Percentiles rank a stretch among this genome's conserved stretches.
Conservation (phyloP, 1,140 invertebrate genomes). For the Eupristina koningsbergeri region DNA sequence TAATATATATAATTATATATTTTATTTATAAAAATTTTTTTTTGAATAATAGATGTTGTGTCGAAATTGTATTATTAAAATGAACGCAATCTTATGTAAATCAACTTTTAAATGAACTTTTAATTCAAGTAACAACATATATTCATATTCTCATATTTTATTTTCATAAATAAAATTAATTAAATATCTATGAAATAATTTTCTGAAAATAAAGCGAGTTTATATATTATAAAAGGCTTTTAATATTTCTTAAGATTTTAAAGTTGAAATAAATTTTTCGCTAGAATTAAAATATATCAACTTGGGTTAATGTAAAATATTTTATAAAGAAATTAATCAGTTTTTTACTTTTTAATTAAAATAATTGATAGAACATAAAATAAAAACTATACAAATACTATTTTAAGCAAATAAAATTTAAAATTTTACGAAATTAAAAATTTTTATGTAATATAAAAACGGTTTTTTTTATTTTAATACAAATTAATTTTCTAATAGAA, state of each 20-base stretch:
- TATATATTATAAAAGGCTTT: too few relatives aligned
- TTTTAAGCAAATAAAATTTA: background rate
- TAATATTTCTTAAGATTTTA: too few relatives aligned
- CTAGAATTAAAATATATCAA: background rate
- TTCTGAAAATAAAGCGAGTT: background rate
- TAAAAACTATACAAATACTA: background rate
- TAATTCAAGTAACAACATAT: too few relatives aligned
- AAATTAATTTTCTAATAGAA: too few relatives aligned
- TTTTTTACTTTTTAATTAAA: background rate
- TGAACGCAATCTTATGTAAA: background rate
- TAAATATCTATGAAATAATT: background rate
- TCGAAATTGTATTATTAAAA: background rate
- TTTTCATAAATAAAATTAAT: background rate
- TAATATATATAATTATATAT: too few relatives aligned
- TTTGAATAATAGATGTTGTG: too few relatives aligned
- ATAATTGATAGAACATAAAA: background rate
- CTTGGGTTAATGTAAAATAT: background rate
- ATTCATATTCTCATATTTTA: too few relatives aligned
- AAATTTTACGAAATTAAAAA: too few relatives aligned
- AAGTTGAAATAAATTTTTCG: background rate
- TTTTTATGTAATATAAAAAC: too few relatives aligned
- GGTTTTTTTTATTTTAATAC: too few relatives aligned
- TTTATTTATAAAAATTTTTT: too few relatives aligned
- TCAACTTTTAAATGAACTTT: background rate
- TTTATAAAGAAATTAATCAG: conserved; percentile 2